Percentiles rank a stretch among this genome's conserved stretches.
Conservation (phyloP, 2,113 vertebrate species). For the Melanostigma gelatinosum region DNA sequence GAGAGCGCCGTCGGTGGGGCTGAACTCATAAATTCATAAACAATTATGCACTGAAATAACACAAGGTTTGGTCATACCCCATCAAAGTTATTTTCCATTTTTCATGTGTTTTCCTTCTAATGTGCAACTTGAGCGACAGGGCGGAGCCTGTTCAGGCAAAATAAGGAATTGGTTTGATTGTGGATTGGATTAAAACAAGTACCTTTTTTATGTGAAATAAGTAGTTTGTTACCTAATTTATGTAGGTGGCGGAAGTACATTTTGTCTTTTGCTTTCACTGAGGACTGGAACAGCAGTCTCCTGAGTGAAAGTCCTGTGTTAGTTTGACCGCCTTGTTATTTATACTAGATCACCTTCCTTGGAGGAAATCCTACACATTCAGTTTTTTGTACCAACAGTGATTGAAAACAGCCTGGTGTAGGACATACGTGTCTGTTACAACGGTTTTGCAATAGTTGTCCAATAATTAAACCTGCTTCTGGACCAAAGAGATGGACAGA, state of each 20-base stretch:
- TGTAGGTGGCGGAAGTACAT: background rate
- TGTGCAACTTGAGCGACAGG: too few species aligned
- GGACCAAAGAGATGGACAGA: background rate
- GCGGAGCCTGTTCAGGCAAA: too few species aligned
- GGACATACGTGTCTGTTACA: background rate
- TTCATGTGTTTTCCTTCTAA: too few species aligned
- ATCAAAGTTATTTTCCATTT: background rate
- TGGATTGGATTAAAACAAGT: too few species aligned
- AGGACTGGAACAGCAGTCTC: too few species aligned
- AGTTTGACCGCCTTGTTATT: too few species aligned
- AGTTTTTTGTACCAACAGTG: background rate
- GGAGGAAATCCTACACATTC: too few species aligned
- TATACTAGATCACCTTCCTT: too few species aligned
- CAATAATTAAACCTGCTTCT: background rate
- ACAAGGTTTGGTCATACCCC: background rate
- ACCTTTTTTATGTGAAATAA: background rate
- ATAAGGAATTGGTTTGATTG: too few species aligned
- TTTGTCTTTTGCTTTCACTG: background rate
- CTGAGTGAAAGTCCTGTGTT: too few species aligned
- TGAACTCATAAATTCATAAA: constrained; percentile 46
- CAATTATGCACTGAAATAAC: background rate
- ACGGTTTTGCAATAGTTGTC: too few species aligned
- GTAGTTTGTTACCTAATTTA: background rate
- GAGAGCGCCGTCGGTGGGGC: constrained; percentile 17
- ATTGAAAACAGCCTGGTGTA: background rate